phyloP scores from a whole-genome alignment of 2,888 invertebrate species.

The Clanis bilineata region DNA sequence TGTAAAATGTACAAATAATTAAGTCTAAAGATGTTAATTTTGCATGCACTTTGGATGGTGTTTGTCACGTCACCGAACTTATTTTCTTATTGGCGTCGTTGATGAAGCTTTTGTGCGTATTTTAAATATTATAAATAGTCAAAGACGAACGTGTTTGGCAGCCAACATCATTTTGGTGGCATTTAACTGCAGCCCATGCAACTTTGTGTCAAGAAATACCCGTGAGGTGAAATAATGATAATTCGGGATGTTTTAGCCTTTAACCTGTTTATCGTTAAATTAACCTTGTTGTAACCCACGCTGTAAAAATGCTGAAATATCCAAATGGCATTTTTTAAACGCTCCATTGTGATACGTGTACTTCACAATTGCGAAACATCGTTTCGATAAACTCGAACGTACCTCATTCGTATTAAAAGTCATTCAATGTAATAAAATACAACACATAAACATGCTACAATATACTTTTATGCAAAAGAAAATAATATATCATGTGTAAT shows the following conservation, averaged over 20 bases:
- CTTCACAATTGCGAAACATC: neutral
- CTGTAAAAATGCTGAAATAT: neutral
- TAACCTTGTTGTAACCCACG: slow-evolving; percentile 14
- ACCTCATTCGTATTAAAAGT: neutral
- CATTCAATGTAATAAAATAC: neutral
- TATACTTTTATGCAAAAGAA: neutral
- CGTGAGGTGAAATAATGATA: neutral
- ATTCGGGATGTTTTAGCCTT: slow-evolving; percentile 33
- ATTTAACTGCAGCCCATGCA: neutral
- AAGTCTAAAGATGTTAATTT: slow-evolving; percentile 28
- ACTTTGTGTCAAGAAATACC: neutral
- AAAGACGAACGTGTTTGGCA: slow-evolving; percentile 29
- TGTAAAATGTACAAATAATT: slow-evolving; percentile 19
- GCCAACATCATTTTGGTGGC: slow-evolving; percentile 27
- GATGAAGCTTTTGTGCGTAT: slow-evolving; percentile 36
- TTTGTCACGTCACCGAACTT: slow-evolving; percentile 81
- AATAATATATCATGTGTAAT: neutral
- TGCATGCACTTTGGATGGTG: slow-evolving; percentile 60
- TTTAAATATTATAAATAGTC: slow-evolving; percentile 39
- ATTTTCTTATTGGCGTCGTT: slow-evolving; percentile 61
- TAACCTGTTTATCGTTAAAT: slow-evolving; percentile 43
- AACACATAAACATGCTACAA: neutral
- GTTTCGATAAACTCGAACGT: neutral
- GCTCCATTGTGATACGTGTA: neutral
- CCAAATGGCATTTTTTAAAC: neutral